Conservation (phyloP, 2,113 vertebrate genomes). For the Falcunculus frontatus region DNA sequence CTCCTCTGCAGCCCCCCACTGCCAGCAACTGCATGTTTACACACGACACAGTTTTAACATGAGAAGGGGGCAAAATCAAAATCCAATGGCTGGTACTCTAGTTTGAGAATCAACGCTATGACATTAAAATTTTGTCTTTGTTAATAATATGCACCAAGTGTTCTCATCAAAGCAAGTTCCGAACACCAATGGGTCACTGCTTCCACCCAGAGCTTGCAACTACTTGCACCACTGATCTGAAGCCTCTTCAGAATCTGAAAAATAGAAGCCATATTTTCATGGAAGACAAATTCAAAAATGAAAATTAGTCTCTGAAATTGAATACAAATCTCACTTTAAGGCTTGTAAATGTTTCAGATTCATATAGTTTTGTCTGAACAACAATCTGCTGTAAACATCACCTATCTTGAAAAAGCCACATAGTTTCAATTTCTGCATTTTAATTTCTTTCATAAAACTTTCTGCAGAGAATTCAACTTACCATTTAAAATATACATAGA, state of each 20-base stretch:
- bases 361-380: background rate
- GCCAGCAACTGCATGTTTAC: background rate
- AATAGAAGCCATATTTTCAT: background rate
- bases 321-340: background rate
- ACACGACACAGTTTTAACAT: background rate
- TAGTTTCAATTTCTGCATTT: background rate
- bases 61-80: background rate
- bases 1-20: background rate
- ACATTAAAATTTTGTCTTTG: background rate
- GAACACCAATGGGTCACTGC: background rate
- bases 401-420: background rate
- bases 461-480: background rate
- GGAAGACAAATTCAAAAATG: background rate
- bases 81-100: background rate
- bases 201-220: background rate
- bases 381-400: background rate
- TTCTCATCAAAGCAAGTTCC: background rate
- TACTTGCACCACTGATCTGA: background rate
- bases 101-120: background rate
- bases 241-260: background rate
- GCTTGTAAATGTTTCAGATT: background rate
- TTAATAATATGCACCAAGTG: background rate
- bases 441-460: background rate
- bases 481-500: background rate
- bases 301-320: background rate